Conservation (phyloP, 2,888 invertebrate genomes). For the Aplocera efformata region DNA sequence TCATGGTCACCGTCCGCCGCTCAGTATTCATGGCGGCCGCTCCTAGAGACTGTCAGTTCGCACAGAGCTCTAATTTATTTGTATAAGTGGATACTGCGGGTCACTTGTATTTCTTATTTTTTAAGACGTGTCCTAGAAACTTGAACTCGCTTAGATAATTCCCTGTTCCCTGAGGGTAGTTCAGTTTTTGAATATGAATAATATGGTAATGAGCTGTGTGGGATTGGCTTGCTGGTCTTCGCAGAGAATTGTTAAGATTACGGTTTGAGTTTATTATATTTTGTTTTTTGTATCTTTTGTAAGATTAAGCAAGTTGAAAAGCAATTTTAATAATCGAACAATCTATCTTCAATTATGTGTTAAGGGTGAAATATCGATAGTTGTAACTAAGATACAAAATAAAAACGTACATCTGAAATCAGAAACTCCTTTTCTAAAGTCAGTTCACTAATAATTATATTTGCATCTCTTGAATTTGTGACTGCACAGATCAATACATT, state of each 20-base stretch:
- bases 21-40: constrained; percentile 36
- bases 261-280: too few relatives aligned
- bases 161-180: neutral
- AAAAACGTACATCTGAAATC: too few relatives aligned
- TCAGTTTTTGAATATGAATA: constrained; percentile 18
- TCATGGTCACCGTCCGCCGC: constrained; percentile 26
- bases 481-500: too few relatives aligned
- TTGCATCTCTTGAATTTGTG: too few relatives aligned
- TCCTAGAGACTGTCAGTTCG: constrained; percentile 33
- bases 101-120: constrained; percentile 30
- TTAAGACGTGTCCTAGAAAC: constrained; percentile 18
- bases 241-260: neutral
- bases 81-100: constrained; percentile 32
- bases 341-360: too few relatives aligned
- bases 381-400: too few relatives aligned
- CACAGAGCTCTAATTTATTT: constrained; percentile 40
- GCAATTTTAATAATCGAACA: too few relatives aligned
- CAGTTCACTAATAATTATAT: too few relatives aligned
- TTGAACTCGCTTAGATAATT: constrained; percentile 5
- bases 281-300: too few relatives aligned
- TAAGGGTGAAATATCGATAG: too few relatives aligned
- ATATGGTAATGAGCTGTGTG: neutral
- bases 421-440: too few relatives aligned
- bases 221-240: neutral
- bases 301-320: too few relatives aligned